These are phyloP conservation scores for Indicator maculatus DNA, from an alignment of 2,113 vertebrate genomes.

Conservation along the genomic window DNA sequence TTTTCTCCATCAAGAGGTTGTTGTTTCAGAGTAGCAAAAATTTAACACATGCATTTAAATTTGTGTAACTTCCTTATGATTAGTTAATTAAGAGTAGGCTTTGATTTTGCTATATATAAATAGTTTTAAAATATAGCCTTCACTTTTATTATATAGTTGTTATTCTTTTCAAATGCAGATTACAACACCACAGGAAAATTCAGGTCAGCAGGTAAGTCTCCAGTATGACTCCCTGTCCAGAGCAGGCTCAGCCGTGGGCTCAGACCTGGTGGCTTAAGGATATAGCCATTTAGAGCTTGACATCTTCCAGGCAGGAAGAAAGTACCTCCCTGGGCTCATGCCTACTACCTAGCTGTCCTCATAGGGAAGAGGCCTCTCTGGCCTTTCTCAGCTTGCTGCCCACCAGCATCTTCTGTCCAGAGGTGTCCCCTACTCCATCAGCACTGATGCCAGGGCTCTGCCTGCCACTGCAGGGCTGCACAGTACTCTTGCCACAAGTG, in stretches of 20 bases:
- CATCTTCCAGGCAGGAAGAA: background rate
- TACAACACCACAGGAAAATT: background rate
- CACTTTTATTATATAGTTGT: background rate
- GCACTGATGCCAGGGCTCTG: background rate
- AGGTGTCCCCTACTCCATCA: rapidly evolving
- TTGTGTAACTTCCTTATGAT: background rate
- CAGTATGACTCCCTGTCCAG: background rate
- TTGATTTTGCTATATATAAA: background rate
- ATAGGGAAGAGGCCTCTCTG: background rate
- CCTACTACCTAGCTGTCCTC: too few species aligned
- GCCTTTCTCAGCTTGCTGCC: rapidly evolving
- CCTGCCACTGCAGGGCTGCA: background rate
- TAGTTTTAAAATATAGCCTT: background rate
- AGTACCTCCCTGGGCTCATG: too few species aligned
- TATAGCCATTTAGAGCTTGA: background rate
- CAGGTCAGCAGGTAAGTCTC: background rate
- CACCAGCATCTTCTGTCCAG: background rate
- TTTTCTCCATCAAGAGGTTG: background rate
- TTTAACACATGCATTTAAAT: background rate
- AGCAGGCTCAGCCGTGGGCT: too few species aligned
- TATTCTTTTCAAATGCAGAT: background rate
- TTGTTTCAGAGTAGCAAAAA: background rate
- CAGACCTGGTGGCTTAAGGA: background rate
- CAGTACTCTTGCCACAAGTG: background rate
- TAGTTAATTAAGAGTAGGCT: background rate